phyloP scores from a whole-genome alignment of 2,113 vertebrate species.

The Nymphicus hollandicus region DNA sequence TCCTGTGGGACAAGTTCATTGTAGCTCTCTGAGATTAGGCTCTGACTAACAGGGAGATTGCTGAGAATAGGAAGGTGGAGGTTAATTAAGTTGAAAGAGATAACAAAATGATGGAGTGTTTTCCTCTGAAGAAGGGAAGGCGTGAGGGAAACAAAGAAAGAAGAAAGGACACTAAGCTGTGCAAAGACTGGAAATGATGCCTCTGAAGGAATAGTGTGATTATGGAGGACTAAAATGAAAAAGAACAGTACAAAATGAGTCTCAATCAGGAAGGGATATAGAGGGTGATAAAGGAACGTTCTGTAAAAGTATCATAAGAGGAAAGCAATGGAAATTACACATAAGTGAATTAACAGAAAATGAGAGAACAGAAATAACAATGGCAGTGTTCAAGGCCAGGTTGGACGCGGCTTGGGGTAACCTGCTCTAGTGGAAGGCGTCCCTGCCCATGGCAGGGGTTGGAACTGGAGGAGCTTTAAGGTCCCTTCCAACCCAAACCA shows the following conservation, averaged over 20 bases:
- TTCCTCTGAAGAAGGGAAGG: background rate
- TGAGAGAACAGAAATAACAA: background rate
- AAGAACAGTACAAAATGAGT: background rate
- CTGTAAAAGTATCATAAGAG: background rate
- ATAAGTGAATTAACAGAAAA: background rate
- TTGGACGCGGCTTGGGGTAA: background rate
- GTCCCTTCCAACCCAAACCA: background rate
- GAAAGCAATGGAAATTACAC: background rate
- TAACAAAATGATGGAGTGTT: background rate
- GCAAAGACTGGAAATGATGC: background rate
- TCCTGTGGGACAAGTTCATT: background rate
- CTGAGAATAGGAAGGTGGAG: background rate
- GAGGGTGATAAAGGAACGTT: background rate
- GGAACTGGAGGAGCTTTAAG: background rate
- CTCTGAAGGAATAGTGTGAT: background rate
- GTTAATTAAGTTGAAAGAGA: background rate
- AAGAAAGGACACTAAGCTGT: background rate
- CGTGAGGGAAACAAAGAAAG: background rate
- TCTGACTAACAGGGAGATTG: background rate
- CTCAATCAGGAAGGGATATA: background rate
- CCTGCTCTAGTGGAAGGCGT: background rate
- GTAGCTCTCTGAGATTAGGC: background rate
- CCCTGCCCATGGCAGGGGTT: background rate
- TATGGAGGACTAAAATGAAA: background rate
- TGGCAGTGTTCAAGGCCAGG: background rate